Evolutionary conservation across 2,888 invertebrate species (phyloP), one percentile per base, ranked within the genome.

Genomic region (Argyra leucocephala): DNA sequence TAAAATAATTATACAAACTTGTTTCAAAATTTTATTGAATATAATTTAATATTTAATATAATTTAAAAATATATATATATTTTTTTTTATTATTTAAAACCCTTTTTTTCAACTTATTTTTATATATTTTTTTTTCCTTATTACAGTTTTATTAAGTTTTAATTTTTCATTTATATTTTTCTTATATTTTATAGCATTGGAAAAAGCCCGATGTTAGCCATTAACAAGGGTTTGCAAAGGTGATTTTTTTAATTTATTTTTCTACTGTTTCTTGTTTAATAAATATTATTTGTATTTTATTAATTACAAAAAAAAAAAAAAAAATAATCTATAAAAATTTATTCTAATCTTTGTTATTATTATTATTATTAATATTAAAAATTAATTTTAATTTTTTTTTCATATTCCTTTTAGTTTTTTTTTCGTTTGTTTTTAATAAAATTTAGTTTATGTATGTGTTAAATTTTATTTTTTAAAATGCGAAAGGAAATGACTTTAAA

Each of bases 201-300:
- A 82, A 90, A 90, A 84, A 88, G 88, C 77, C 85, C 78, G 73
- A 75, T 90, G 82, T 86, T 90, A 80, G 88, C 89, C 82, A 89
- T 90, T 84, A 90, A 89, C 85, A 90, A 89, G 84, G 90, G 90
- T 81, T 86, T 90, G 78, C 89, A 88, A 83, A 86, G 90, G 85
- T 86, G 83, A 85, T 85, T 85, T 84, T 81, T n/a, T n/a, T n/a
- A n/a, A 80, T 81, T 80, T 78, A 76, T 76, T 75, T 76, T 73
- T 75, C 75, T 74, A 71, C 70, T 72, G 72, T 70, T 72, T 72
- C 69, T 65, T 64, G 69, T 69, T 65, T 69, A 61, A 61, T 22
- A 22, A 15, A 58, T 63, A 67, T 68, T 69, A 63, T 66, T 58
- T 69, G 67, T 71, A 68, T 68, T 69, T 75, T 68, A 68, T 66